These are phyloP conservation scores for Eospalax fontanierii DNA, from an alignment of 2,797 vertebrate genomes.

Conservation along the genomic window DNA sequence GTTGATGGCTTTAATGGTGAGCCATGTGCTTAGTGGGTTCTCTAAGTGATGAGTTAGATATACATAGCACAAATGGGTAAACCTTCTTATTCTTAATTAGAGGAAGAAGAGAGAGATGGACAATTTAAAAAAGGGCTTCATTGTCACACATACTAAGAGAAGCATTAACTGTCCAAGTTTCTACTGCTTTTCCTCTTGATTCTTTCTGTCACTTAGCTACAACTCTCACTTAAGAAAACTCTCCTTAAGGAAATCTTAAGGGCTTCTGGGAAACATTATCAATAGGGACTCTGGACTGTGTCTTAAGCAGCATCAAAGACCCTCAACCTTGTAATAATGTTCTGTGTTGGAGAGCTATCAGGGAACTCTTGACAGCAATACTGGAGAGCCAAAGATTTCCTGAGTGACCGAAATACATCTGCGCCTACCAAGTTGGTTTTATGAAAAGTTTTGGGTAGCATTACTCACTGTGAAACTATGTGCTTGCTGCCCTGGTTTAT, in stretches of 20 bases:
- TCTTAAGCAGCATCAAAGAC: constrained; percentile 29
- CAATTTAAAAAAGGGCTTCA: background rate
- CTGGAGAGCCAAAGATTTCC: constrained; percentile 40
- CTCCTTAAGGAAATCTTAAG: constrained; percentile 12
- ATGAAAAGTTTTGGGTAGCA: constrained; percentile 74
- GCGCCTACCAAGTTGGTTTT: constrained; percentile 68
- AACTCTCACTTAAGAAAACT: too few relatives aligned
- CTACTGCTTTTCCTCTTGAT: background rate
- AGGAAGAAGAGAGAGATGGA: constrained; percentile 31
- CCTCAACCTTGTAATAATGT: background rate
- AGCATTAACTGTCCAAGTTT: background rate
- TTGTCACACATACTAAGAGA: constrained; percentile 33
- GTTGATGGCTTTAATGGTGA: constrained; percentile 68
- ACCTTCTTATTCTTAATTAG: constrained; percentile 50
- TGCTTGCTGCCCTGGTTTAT: constrained; percentile 67
- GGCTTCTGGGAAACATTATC: constrained; percentile 23
- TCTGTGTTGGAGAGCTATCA: background rate
- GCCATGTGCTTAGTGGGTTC: constrained; percentile 60
- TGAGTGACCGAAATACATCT: constrained; percentile 30
- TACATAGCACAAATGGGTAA: background rate
- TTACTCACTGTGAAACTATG: constrained; percentile 68
- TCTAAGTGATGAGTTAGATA: constrained; percentile 28
- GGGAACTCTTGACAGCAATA: background rate
- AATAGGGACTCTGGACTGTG: background rate
- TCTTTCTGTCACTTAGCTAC: background rate